Conservation (phyloP, 2,797 vertebrate species). For the Tinamus major region DNA sequence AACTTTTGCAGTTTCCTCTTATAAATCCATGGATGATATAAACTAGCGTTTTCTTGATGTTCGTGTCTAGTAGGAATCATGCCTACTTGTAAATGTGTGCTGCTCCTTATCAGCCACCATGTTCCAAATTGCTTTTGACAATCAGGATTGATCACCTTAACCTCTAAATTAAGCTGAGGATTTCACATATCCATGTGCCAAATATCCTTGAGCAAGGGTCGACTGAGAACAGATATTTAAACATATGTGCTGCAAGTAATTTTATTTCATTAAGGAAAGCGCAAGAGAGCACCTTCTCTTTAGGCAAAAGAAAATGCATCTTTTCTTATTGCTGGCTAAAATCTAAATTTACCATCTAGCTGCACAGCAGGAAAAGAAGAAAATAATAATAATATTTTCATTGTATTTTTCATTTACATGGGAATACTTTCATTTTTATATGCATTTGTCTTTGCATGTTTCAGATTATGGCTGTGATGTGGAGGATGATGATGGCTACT, state of each 20-base stretch:
- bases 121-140: constrained; percentile 31
- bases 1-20: constrained; percentile 34
- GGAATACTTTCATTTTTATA: constrained; percentile 12
- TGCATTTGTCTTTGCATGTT: constrained; percentile 37
- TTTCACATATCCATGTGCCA: neutral
- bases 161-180: neutral
- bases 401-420: neutral
- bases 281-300: neutral
- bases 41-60: neutral
- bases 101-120: neutral
- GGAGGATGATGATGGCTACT: constrained; percentile 89
- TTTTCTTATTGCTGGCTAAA: neutral
- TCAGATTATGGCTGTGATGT: constrained; percentile 91
- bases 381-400: neutral
- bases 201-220: neutral
- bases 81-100: neutral
- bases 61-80: neutral
- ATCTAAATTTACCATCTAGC: neutral
- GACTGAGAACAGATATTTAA: neutral
- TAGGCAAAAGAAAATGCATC: neutral
- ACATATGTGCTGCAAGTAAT: neutral
- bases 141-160: constrained; percentile 21
- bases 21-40: constrained; percentile 29
- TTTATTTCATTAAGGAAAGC: neutral
- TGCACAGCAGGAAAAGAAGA: neutral